phyloP scores from a whole-genome alignment of 2,888 invertebrate genomes.

The Carterocephalus palaemon region DNA sequence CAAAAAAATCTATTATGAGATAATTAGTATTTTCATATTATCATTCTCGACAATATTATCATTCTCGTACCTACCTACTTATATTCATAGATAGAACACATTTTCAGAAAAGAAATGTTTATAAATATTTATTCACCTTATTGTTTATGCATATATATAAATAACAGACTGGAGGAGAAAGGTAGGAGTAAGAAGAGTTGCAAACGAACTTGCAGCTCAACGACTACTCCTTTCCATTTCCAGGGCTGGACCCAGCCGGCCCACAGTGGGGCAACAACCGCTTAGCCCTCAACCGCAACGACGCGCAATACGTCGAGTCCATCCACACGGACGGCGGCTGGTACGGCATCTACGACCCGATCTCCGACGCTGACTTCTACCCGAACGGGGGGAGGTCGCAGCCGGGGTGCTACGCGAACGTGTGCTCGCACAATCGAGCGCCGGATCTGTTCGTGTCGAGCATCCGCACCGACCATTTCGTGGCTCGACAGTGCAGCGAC shows the following conservation, averaged over 20 bases:
- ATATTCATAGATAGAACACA: no score
- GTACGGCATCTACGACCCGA: slow-evolving; percentile 52
- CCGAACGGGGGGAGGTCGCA: slow-evolving; percentile 63
- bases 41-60: no score
- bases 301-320: slow-evolving; percentile 55
- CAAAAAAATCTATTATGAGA: no score
- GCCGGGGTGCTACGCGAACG: slow-evolving; percentile 54
- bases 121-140: no score
- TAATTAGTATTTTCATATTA: no score
- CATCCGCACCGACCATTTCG: slow-evolving; percentile 48
- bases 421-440: slow-evolving; percentile 58
- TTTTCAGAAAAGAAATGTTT: no score
- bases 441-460: slow-evolving; percentile 51
- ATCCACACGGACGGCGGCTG: slow-evolving; percentile 62
- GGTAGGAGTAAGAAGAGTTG: no score
- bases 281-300: slow-evolving; percentile 44
- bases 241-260: slow-evolving; percentile 63
- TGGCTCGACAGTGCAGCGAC: slow-evolving; percentile 46
- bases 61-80: no score
- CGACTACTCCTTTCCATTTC: slow-evolving; percentile 1
- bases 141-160: no score
- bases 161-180: no score
- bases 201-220: no score
- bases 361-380: slow-evolving; percentile 59
- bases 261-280: slow-evolving; percentile 51